Base-by-base conservation (phyloP, 2,888 invertebrate genomes). In the Mythimna ferrago region DNA sequence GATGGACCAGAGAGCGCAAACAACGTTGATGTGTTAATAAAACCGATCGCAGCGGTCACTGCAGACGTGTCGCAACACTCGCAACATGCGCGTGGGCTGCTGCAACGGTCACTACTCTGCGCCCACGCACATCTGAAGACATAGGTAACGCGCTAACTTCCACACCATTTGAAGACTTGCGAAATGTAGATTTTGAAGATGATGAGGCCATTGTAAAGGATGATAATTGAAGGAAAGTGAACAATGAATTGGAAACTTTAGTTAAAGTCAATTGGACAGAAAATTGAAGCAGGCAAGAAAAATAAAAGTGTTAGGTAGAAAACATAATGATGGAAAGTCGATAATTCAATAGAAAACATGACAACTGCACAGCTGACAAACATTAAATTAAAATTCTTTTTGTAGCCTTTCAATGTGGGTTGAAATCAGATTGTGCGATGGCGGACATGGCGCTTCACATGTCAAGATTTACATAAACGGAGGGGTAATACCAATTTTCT, bases 101-200 rank as follows among this genome's bases (percentile, higher is more conserved):
- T 78, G 83, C 86, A 86, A 77, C 83, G 82, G 86, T 80, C 88
- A 85, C 84, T 90, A 91, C 92, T 91, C 92, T 79, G 84, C 86
- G 76, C 87, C 87, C 72, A 88, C 87, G 76, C 84, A 71, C 56
- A 62, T 48, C 72, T 57, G 44, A 69, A 82, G 71, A 82, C 76
- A 80, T 80, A 85, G 80, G 78, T 80, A 80, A 72, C 60, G 53
- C 57, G 62, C 60, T 69, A 62, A 78, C 71, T 60, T 53, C 71
- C 61, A 72, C 62, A 76, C 64, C 38, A 54, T 63, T 68, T 56
- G 67, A 78, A 75, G 61, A 67, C 61, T 81, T 82, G 66, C 76
- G 51, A 77, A 85, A 71, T 66, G 44, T 58, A 65, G 48, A 71
- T 63, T 66, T 68, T 56, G 62, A 65, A 61, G 63, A 57, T 51